Conservation (phyloP, 1,140 invertebrate genomes). For the Scaptomyza pallida region DNA sequence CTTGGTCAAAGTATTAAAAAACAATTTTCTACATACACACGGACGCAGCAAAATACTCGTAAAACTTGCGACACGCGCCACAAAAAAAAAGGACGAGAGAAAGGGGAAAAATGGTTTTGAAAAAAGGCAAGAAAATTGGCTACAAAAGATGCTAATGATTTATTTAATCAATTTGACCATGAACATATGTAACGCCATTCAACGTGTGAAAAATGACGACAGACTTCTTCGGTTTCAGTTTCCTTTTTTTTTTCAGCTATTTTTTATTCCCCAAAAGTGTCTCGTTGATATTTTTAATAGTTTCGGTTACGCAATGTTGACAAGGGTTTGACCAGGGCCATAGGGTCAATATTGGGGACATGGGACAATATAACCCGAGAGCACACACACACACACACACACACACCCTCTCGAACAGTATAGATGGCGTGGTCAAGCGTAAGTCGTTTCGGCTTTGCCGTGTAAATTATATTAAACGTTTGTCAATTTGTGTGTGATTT, state of each 20-base stretch:
- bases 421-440: slow-evolving; percentile 61
- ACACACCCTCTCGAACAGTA: background rate
- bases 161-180: slow-evolving; percentile 84
- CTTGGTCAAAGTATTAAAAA: slow-evolving; percentile 76
- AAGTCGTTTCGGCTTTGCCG: slow-evolving; percentile 68
- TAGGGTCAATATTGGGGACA: slow-evolving; percentile 69
- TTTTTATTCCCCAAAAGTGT: slow-evolving; percentile 40
- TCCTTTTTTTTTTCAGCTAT: slow-evolving; percentile 1
- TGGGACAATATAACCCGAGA: background rate
- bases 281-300: slow-evolving; percentile 79
- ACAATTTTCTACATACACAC: slow-evolving; percentile 79
- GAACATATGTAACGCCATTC: slow-evolving; percentile 71
- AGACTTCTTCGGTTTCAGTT: slow-evolving; percentile 36
- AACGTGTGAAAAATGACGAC: slow-evolving; percentile 76
- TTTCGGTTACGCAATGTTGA: slow-evolving; percentile 79
- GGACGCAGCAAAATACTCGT: slow-evolving; percentile 47
- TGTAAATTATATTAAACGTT: slow-evolving; percentile 82
- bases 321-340: slow-evolving; percentile 69
- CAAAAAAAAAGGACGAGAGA: slow-evolving; percentile 29
- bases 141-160: slow-evolving; percentile 84
- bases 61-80: slow-evolving; percentile 62
- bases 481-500: slow-evolving; percentile 81
- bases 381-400: slow-evolving; percentile 1
- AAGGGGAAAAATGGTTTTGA: slow-evolving; percentile 10
- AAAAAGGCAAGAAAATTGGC: slow-evolving; percentile 73